Evolutionary conservation across 2,113 vertebrate genomes (phyloP).

Genomic region (Desmodus rotundus): DNA sequence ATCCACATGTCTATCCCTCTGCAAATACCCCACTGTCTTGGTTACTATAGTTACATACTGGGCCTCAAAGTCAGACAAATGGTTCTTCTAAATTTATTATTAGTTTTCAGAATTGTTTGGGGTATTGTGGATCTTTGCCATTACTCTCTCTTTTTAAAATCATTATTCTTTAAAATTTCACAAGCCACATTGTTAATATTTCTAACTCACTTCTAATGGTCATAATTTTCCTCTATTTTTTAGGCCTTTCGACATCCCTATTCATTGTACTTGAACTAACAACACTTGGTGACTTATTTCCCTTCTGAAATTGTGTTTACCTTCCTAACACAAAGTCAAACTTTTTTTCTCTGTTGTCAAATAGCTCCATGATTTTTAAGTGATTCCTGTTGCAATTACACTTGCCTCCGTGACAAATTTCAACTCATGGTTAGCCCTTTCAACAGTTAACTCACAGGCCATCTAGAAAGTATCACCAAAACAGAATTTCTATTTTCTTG

Average conservation of each 20-base stretch:
- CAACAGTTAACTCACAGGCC: background rate
- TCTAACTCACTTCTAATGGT: background rate
- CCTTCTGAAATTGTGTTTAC: background rate
- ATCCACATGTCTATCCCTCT: background rate
- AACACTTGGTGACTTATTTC: background rate
- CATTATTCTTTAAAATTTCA: background rate
- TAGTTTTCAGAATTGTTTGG: background rate
- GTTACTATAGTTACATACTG: background rate
- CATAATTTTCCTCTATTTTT: background rate
- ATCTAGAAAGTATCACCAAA: background rate
- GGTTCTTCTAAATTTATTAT: background rate
- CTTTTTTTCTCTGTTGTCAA: background rate
- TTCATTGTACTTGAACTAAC: background rate
- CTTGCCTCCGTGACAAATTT: background rate
- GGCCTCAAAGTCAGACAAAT: background rate
- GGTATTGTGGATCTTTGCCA: background rate
- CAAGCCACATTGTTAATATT: background rate
- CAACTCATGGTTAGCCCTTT: background rate
- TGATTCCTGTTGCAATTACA: background rate
- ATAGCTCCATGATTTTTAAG: background rate
- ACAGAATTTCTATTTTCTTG: background rate
- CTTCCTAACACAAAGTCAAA: background rate
- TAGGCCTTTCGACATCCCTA: background rate
- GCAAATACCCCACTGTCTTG: background rate
- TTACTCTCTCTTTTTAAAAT: background rate